phyloP scores from a whole-genome alignment of 2,797 vertebrate genomes.

The Anableps anableps region DNA sequence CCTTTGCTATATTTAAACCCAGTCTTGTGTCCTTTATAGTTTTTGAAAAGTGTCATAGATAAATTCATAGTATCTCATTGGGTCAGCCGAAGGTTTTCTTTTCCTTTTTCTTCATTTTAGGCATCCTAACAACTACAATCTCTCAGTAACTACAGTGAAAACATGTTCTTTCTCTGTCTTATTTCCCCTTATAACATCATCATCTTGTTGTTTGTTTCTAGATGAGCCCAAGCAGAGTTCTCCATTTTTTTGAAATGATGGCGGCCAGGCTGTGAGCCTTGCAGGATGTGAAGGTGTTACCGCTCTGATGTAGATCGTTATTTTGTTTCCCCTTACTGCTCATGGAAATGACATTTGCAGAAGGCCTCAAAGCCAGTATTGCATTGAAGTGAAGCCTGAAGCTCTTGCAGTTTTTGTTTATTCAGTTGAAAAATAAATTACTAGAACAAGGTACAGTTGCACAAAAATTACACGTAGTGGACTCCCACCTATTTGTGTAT shows the following conservation, averaged over 20 bases:
- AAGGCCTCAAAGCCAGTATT: constrained; percentile 14
- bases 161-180: not conserved
- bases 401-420: constrained; percentile 19
- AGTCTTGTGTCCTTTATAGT: constrained; percentile 5
- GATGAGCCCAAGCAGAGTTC: constrained; percentile 7
- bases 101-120: not conserved
- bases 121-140: not conserved
- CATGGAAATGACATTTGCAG: constrained; percentile 49
- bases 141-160: not conserved
- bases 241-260: constrained; percentile 45
- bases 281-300: constrained; percentile 42
- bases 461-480: too few species aligned
- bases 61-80: not conserved
- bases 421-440: constrained; percentile 11
- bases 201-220: constrained; percentile 13
- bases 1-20: constrained; percentile 24
- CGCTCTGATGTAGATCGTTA: constrained; percentile 52
- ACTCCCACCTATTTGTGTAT: not conserved
- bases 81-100: constrained; percentile 7
- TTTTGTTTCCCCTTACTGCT: constrained; percentile 27
- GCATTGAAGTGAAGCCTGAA: constrained; percentile 17
- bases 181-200: constrained; percentile 21
- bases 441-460: not conserved
- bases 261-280: constrained; percentile 20
- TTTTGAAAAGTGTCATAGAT: constrained; percentile 14